Evolutionary conservation across 2,797 vertebrate genomes (phyloP), one percentile per base, ranked within the genome.

Genomic region (Danionella dracula): DNA sequence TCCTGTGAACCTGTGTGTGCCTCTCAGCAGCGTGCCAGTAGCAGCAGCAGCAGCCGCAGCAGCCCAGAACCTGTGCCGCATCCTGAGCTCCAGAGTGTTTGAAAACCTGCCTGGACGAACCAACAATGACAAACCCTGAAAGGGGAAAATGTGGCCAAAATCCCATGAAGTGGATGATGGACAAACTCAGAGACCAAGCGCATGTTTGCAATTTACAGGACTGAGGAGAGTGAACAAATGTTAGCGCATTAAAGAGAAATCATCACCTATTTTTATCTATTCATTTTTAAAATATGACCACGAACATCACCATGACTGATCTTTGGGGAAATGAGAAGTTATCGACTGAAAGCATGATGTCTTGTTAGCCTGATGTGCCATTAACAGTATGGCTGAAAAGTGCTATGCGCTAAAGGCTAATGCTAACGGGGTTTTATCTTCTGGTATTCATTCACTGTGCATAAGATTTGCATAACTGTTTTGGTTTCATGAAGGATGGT

Each of bases 1-100:
- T 79, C 82, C 70, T 83, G 79, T 44, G 84, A 88, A 76, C 71
- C 82, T 82, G 74, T 77, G 73, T 78, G 81, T 86, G 84, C 82
- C 85, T 85, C 86, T 71, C 82, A 81, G 71, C 65, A 40, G 48
- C 81, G 79, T 48, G 75, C 74, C 55, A 51, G 13, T 9, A n/a
- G n/a, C n/a, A n/a, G n/a, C n/a, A n/a, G n/a, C n/a, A n/a, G n/a
- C n/a, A n/a, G n/a, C n/a, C n/a, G n/a, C n/a, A n/a, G n/a, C n/a
- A 7, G 23, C 23, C 23, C 27, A 17, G 34, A 58, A 21, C 31
- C 50, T 21, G 5, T 61, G 19, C 77, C 81, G 7, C 78, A 82
- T 61, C 85, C 84, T 55, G 79, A 88, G 76, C 66, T 59, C 2
- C 76, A 85, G 12, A 62, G 64, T 23, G 83, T 88, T 73, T 89